These are phyloP conservation scores for Canis aureus DNA, from an alignment of 2,113 vertebrate genomes.

Conservation along the genomic window DNA sequence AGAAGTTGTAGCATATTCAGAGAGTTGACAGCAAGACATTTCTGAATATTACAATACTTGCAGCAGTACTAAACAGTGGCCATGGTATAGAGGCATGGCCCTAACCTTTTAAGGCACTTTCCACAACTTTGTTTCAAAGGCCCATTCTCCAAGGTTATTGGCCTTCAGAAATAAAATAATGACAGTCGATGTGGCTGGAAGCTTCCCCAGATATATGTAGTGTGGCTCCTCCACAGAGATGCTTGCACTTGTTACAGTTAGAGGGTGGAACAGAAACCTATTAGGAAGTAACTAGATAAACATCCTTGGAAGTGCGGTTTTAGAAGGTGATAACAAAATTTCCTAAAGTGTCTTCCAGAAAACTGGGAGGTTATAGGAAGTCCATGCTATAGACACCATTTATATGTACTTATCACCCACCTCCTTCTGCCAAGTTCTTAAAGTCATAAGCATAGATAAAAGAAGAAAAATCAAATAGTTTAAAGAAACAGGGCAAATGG, in stretches of 20 bases:
- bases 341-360: background rate
- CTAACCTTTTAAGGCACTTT: background rate
- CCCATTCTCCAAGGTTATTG: background rate
- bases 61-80: background rate
- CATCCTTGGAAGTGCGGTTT: background rate
- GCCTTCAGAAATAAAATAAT: slow-evolving; percentile 30
- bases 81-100: background rate
- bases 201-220: background rate
- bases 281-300: slow-evolving; percentile 15
- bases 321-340: background rate
- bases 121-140: background rate
- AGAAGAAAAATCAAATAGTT: background rate
- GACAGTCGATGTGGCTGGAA: background rate
- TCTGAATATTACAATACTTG: background rate
- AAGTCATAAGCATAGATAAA: slow-evolving; percentile 13
- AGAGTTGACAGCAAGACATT: background rate
- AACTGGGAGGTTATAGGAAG: background rate
- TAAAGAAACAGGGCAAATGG: background rate
- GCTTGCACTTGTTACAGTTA: background rate
- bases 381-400: background rate
- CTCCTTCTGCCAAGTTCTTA: background rate
- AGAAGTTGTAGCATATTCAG: background rate
- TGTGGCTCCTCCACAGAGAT: background rate
- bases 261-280: background rate
- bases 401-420: background rate